Evolutionary conservation across 2,888 invertebrate species (phyloP), one percentile per base, ranked within the genome.

Genomic region (Phortica okadai): DNA sequence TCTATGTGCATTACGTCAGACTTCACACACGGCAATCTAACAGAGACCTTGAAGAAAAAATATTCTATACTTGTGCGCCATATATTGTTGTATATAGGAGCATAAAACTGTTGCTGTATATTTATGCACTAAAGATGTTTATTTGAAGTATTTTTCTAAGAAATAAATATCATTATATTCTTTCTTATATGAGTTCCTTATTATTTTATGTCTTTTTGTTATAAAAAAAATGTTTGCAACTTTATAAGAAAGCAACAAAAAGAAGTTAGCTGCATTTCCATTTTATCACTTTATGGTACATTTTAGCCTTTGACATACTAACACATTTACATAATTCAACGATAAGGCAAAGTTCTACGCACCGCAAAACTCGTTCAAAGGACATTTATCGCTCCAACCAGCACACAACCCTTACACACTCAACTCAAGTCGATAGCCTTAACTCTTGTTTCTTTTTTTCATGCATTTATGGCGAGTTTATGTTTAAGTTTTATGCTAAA

Each of bases 301-400:
- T 21, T 62, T 62, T 59, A 10, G 16, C 62, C 11, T 33, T 41
- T 66, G 66, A 66, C 66, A 66, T 21, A 66, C 41, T 66, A 66
- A 66, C 66, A 66, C 66, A 66, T 66, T 66, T 66, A 42, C 66
- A 66, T 66, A 66, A 33, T 66, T 42, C 66, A 16, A 14, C 42
- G 66, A 66, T 11, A 66, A 66, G 66, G n/a, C 42, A 66, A 66
- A 66, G 41, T 66, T 66, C 42, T 62, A 62, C 25, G 16, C 25
- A 62, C 62, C 25, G 8, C 8, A 50, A 33, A 33, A 33, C 33
- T 33, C 56, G 8, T 56, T 56, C 56, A 56, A 62, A 62, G 62
- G 14, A 25, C 25, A 62, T 62, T 62, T 62, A 25, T 25, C 62
- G 16, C 62, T 14, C 14, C 10, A 8, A 50, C 50, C 50, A 11